Evolutionary conservation across 1,140 invertebrate genomes (phyloP), one percentile per base, ranked within the genome.

Genomic region (Drosophila lini): DNA sequence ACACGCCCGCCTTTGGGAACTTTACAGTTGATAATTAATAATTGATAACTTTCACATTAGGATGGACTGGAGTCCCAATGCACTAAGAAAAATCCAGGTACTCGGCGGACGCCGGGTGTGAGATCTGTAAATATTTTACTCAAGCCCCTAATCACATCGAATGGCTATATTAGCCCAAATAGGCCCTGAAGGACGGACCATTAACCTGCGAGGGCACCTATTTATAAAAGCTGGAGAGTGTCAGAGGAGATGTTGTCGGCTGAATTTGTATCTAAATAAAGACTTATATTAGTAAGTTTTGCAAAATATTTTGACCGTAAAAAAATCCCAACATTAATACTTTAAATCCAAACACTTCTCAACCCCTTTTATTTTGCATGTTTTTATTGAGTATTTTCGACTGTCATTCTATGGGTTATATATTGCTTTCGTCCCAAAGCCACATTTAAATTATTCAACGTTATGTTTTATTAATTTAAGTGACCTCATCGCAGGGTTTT

Each of bases 11-110:
- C 74, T 68, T 58, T 77, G 83, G 76, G 83, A 88, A 88, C 61
- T 74, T 83, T 80, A 83, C 83, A 86, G 83, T 86, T 86, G 83
- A 74, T 48, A 36, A 68, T 86, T 41, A 77, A 80, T 69, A 70
- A 88, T 88, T 88, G 15, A 86, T 82, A 47, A 25, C 3, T 19
- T 31, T 25, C 50, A 40, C 47, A 82, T 42, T 42, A 36, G 45
- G 42, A 41, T 41, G 31, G 15, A 45, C 8, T 16, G 10, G 28
- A 47, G 74, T 81, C 50, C 64, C 41, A 28, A 25, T 81, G 74
- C 48, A 85, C 81, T 58, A 47, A 41, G 25, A 53, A 32, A 50
- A 40, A 70, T 9, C 7, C 19, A 7, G 15, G 10, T 22, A 22
- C 34, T 50, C 36, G 36, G 42, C 5, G 28, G 42, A 2, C 44